Evolutionary conservation across 2,888 invertebrate species (phyloP), one percentile per base, ranked within the genome.

Genomic region (Drosophila atripex): DNA sequence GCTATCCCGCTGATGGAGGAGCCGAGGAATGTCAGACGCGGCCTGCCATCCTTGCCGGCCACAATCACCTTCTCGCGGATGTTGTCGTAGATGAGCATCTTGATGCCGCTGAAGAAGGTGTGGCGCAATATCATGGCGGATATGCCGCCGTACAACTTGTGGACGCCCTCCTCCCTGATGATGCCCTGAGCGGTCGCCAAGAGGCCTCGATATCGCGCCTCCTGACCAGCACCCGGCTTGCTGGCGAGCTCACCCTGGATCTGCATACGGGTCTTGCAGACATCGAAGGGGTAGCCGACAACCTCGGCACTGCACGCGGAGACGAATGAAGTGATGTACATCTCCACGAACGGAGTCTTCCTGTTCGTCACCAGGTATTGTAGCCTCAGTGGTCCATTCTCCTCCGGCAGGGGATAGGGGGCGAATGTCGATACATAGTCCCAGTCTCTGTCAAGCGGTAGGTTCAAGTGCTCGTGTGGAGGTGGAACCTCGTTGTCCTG

Each of bases 81-180:
- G 7, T 16, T 39, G 16, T 39, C 39, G 39, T 39, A 39, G 14
- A 39, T 39, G 7, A 39, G 7, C 39, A 39, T 39, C 16, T 39
- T 39, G 7, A 39, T 39, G 6, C 39, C 39, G 14, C 14, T 76
- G 16, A 73, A 80, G 6, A 71, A 3, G 3, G 25, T 7, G 9
- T 80, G 78, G 0, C 74, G 70, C n/a, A 77, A 3, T 0, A 55
- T 23, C 78, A 79, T 79, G 11, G 76, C 74, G 14, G 72, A 65
- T 0, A 80, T 1, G 1, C 73, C 78, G 12, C 68, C 59, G n/a
- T 77, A 80, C 1, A 77, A 50, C n/a, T 54, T 39, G 14, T 39
- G 39, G 8, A 39, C 8, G n/a, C 39, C 39, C 14, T 39, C 39
- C 3, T 39, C 39, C 16, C 14, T 39, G 8, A 39, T 39, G 9